Base-by-base conservation (phyloP, 2,797 vertebrate species). In the Halcyon smyrnensis region DNA sequence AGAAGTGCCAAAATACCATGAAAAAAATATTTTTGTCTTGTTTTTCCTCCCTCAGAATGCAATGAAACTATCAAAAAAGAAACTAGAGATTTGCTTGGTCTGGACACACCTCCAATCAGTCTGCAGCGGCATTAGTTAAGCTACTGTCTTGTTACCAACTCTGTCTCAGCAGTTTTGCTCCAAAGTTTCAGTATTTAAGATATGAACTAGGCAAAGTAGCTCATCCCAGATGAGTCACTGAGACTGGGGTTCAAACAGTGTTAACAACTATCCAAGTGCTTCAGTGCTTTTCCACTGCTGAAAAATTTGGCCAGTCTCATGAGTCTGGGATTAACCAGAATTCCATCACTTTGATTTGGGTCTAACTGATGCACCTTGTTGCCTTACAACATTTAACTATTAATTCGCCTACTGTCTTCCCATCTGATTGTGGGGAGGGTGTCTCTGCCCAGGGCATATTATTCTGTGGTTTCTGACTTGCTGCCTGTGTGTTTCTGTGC, bases 1-100 rank as follows among this genome's bases (percentile, higher is more conserved):
- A 96, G 90, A 94, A 97, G 68, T 94, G 87, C 75, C 89, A 93
- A 96, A 96, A 94, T 92, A 89, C 75, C 68, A 85, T 77, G 81
- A 81, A 96, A 95, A 91, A 91, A 83, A 60, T 32, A 60, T 53
- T 80, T 93, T 89, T 73, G 25, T 83, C 86, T 77, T 93, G 84
- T 91, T 95, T 96, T 92, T 80, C 60, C 68, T 83, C 78, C 16
- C 11, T 77, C 75, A 89, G 68, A 94, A 94, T 64, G 56, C 64
- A 92, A 83, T 65, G 75, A 87, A 87, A 90, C 27, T 12, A 60
- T 24, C 37, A 48, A 88, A 88, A 96, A 90, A 93, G 75, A 86
- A 94, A 81, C 76, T 63, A 62, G 53, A 81, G 65, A 68, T 95
- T 93, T 91, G 2, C 64, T 87, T 8, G 1, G 32, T 89, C 57